Evolutionary conservation across 2,888 invertebrate genomes (phyloP), one percentile per base, ranked within the genome.

Genomic region (Epicampocera succincta): DNA sequence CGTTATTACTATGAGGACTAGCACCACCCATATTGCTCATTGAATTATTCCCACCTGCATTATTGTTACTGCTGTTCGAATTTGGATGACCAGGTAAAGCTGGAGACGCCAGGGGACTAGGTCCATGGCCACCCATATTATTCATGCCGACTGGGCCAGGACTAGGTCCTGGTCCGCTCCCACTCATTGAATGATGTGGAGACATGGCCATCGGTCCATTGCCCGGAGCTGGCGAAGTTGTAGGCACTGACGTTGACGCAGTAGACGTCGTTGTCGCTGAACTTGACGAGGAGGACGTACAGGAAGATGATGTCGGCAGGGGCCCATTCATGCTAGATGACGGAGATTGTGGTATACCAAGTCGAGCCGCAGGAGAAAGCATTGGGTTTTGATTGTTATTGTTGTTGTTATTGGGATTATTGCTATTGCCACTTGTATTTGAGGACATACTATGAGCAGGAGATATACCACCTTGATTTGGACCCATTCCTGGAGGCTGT

Each of bases 141-240:
- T 75, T 74, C 50, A 76, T 79, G 21, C 86, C 87, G 58, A 85
- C 82, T 68, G 88, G 86, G 15, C 88, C 87, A 68, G 88, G 89
- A 86, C 89, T 89, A 21, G 87, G 88, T 21, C 88, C 89, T 42
- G 87, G 86, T 9, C 84, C 83, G 63, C 84, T 85, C 74, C 83
- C 85, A 73, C 85, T 84, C 78, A 85, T 80, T 56, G 83, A 29
- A 92, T 90, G 91, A 84, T 90, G 90, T 65, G 90, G 90, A 73
- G 90, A 93, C 93, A 89, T 93, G 92, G 92, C 87, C 92, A 88
- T 89, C 91, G 88, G 80, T 8, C 79, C 81, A 38, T 84, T 84
- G 44, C 84, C 84, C 15, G 85, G 78, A 83, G 89, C 89, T 86
- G 89, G 89, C 73, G 89, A 89, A 85, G 90, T 87, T 83, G 87